Evolutionary conservation across 2,797 vertebrate genomes (phyloP).

Genomic region (Pelobates cultripes): DNA sequence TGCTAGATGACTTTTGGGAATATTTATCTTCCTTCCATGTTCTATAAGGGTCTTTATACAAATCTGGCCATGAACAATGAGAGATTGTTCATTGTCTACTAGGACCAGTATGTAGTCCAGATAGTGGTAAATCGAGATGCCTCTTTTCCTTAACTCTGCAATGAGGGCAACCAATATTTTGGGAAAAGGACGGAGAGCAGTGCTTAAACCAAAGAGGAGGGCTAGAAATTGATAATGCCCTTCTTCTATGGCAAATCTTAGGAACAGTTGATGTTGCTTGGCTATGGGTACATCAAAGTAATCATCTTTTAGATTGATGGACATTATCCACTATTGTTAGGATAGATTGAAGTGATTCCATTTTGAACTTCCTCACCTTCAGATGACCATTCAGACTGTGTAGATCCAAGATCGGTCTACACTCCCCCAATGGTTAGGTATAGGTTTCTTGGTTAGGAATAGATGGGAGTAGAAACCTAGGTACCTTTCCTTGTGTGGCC

Average conservation of each 20-base stretch:
- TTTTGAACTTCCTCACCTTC: too few species aligned
- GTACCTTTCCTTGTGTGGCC: too few species aligned
- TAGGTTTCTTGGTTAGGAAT: too few species aligned
- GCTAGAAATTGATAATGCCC: not conserved
- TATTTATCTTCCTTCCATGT: too few species aligned
- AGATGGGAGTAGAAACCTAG: too few species aligned
- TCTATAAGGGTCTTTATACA: too few species aligned
- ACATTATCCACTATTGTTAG: not conserved
- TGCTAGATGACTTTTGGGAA: too few species aligned
- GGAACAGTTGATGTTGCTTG: not conserved
- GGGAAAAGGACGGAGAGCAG: not conserved
- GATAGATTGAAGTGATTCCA: not conserved
- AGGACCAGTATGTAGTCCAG: not conserved
- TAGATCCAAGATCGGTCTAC: too few species aligned
- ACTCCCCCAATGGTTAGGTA: too few species aligned
- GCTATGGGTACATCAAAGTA: not conserved
- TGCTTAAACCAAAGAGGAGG: not conserved
- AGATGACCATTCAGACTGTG: too few species aligned
- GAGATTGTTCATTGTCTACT: too few species aligned
- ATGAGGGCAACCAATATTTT: not conserved
- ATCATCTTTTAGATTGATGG: not conserved
- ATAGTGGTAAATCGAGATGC: not conserved
- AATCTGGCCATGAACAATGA: too few species aligned
- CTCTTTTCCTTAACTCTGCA: not conserved
- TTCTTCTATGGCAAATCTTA: not conserved